phyloP scores from a whole-genome alignment of 1,140 invertebrate species.

The Euwallacea similis region DNA sequence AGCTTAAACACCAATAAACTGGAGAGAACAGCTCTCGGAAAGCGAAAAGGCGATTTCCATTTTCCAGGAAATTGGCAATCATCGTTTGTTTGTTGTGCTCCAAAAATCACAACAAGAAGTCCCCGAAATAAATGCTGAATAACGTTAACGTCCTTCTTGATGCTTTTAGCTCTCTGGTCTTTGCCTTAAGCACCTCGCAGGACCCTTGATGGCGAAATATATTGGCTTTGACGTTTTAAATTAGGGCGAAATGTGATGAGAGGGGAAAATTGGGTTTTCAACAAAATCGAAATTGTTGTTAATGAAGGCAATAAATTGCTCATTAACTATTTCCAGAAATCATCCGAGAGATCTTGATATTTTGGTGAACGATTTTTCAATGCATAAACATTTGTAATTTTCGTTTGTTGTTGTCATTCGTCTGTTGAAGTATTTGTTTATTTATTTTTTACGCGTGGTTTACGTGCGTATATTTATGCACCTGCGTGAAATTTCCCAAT shows the following conservation, averaged over 20 bases:
- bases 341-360: no score
- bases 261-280: no score
- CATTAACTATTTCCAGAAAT: no score
- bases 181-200: not conserved
- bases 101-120: slow-evolving; percentile 11
- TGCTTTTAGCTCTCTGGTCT: slow-evolving; percentile 1
- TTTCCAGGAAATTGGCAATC: slow-evolving; percentile 37
- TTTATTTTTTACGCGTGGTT: no score
- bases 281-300: no score
- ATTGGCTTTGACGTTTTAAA: not conserved
- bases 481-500: no score
- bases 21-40: slow-evolving; percentile 17
- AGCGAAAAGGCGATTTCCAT: slow-evolving; percentile 30
- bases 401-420: no score
- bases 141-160: slow-evolving; percentile 18
- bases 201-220: not conserved
- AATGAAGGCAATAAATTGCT: no score
- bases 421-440: no score
- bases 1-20: slow-evolving; percentile 19
- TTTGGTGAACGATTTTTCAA: no score
- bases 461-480: no score
- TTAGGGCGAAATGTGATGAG: not conserved
- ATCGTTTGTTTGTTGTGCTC: slow-evolving; percentile 33
- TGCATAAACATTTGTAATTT: no score
- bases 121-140: slow-evolving; percentile 15